phyloP scores from a whole-genome alignment of 2,797 vertebrate genomes.

The Squalus acanthias region DNA sequence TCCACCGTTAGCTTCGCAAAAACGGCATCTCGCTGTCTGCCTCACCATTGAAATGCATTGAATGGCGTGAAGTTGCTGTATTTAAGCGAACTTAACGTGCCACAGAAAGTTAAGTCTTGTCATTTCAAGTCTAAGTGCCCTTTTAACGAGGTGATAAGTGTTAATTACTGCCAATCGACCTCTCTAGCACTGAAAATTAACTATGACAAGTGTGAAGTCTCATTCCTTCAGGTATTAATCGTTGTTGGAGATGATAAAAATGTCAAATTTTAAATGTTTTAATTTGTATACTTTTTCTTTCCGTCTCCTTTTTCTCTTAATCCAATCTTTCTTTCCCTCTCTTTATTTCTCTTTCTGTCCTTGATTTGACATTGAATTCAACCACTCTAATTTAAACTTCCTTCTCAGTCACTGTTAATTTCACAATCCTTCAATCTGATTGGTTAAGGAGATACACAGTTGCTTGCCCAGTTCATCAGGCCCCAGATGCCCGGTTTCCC shows the following conservation, averaged over 20 bases:
- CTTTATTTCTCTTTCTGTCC: neutral
- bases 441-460: too few species aligned
- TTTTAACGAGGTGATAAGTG: neutral
- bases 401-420: too few species aligned
- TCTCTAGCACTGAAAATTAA: neutral
- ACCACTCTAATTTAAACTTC: too few species aligned
- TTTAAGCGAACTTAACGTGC: neutral
- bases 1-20: neutral
- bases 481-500: too few species aligned
- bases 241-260: neutral
- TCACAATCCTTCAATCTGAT: too few species aligned
- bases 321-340: neutral
- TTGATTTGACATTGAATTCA: neutral
- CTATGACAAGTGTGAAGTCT: neutral
- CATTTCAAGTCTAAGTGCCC: neutral
- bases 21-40: neutral
- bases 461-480: too few species aligned
- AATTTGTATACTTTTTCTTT: neutral
- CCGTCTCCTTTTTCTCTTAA: neutral
- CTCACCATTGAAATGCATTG: neutral
- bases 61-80: neutral
- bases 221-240: neutral
- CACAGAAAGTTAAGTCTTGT: neutral
- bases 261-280: neutral
- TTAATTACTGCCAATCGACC: neutral